phyloP scores from a whole-genome alignment of 37 sponge, comb jelly and placozoan species.

The Cladorhizidae sp. region DNA sequence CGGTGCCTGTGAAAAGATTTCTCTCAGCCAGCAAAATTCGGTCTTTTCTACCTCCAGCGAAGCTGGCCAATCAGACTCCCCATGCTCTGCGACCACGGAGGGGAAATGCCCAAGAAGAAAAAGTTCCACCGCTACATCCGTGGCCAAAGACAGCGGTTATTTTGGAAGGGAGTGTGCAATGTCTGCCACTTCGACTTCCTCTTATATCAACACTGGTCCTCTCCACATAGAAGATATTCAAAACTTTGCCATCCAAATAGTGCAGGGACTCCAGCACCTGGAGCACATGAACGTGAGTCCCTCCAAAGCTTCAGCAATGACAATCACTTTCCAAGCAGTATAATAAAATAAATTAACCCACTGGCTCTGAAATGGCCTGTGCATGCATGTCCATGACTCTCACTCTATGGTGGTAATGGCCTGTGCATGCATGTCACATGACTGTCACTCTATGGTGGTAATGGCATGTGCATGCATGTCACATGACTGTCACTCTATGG shows the following conservation, averaged over 20 bases:
- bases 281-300: constrained; percentile 37
- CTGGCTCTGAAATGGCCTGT: too few relatives aligned
- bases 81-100: background rate
- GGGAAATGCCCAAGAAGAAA: too few relatives aligned
- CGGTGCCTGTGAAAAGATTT: constrained; percentile 9
- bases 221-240: constrained; percentile 62
- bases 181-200: background rate
- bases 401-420: too few relatives aligned
- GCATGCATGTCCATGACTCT: too few relatives aligned
- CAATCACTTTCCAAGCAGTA: background rate
- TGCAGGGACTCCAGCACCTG: constrained; percentile 61
- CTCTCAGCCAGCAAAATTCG: constrained; percentile 17
- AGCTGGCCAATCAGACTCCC: background rate
- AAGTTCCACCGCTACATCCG: background rate
- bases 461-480: too few relatives aligned
- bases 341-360: too few relatives aligned
- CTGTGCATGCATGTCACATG: too few relatives aligned
- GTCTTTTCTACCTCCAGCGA: constrained; percentile 9
- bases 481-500: too few relatives aligned
- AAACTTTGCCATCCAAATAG: constrained; percentile 84
- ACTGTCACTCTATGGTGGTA: too few relatives aligned
- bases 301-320: background rate
- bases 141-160: background rate
- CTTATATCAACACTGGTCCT: constrained; percentile 26
- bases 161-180: background rate